These are phyloP conservation scores for Lordiphosa fenestrarum DNA, from an alignment of 2,888 invertebrate genomes.

Conservation along the genomic window DNA sequence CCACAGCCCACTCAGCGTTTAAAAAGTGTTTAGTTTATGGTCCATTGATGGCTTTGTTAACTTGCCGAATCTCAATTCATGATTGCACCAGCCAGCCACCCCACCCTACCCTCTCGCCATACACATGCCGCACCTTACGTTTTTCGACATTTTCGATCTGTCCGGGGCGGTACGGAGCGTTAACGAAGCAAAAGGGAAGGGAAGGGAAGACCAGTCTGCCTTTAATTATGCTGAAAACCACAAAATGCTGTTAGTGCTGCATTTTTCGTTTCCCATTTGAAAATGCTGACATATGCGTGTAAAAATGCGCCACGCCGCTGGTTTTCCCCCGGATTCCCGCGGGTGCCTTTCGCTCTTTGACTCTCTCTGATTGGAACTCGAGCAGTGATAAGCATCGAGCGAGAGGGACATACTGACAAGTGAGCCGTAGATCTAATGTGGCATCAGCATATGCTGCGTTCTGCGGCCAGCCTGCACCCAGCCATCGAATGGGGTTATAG, in stretches of 20 bases:
- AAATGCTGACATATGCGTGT: conserved; percentile 79
- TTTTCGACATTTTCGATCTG: conserved; percentile 78
- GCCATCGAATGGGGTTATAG: conserved; percentile 60
- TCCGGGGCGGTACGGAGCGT: conserved; percentile 56
- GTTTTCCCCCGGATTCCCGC: conserved; percentile 45
- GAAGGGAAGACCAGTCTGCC: conserved; percentile 55
- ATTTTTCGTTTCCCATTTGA: conserved; percentile 66
- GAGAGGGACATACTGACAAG: conserved; percentile 69
- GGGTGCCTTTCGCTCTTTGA: conserved; percentile 71
- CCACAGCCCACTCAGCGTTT: conserved; percentile 48
- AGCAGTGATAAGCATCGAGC: conserved; percentile 47
- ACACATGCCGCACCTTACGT: conserved; percentile 71
- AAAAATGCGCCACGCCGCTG: conserved; percentile 61
- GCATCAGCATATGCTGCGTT: conserved; percentile 80
- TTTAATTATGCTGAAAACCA: conserved; percentile 77
- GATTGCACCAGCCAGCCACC: conserved; percentile 20
- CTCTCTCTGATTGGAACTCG: conserved; percentile 77
- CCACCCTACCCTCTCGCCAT: conserved; percentile 7
- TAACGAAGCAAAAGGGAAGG: background rate
- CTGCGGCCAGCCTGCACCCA: conserved; percentile 30
- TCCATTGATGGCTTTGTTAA: conserved; percentile 80
- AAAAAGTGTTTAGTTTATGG: conserved; percentile 80
- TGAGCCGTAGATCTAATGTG: conserved; percentile 80
- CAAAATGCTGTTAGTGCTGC: conserved; percentile 76
- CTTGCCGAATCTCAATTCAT: conserved; percentile 58